Evolutionary conservation across 2,797 vertebrate species (phyloP), one percentile per base, ranked within the genome.

Genomic region (Falco naumanni): DNA sequence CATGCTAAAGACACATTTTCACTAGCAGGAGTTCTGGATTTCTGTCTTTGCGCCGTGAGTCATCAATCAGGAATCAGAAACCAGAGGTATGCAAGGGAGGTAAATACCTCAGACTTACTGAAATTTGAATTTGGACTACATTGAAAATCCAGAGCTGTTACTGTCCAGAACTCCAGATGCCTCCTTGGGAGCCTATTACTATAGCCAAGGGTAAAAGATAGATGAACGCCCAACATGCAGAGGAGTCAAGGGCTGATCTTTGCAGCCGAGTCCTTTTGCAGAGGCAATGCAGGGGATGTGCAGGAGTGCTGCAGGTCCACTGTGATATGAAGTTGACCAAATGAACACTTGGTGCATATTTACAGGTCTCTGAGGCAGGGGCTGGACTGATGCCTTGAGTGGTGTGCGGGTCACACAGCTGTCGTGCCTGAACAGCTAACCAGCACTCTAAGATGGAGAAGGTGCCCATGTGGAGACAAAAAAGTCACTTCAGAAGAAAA

Each of bases 401-500:
- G 1, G 0, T 82, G 13, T 0, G 1, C 25, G 31, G 56, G 59
- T 72, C 90, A 76, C 71, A 71, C 78, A 61, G 50, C 31, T 4
- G 74, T 84, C 0, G 0, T 16, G 25, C 22, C 16, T 18, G 25
- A 41, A 56, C 8, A 79, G 59, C 48, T 84, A 89, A 43, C 33
- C 70, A 61, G 43, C 10, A 3, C 41, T 83, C 37, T 50, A 89
- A 86, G n/a, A 2, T 2, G 11, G 8, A 90, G 31, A 91, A 84
- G 45, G 16, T 70, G 10, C 34, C 71, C 28, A 39, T 86, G 48
- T 7, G 25, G 86, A 90, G 90, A 71, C 39, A 83, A 80, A 90
- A 90, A 87, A 43, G 16, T 37, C 86, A 45, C 75, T 90, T 83
- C 79, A 83, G 81, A 83, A 87, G 90, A 85, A 92, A 92, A 75